Conservation (phyloP, 2,113 vertebrate species). For the Leucopsar rothschildi region DNA sequence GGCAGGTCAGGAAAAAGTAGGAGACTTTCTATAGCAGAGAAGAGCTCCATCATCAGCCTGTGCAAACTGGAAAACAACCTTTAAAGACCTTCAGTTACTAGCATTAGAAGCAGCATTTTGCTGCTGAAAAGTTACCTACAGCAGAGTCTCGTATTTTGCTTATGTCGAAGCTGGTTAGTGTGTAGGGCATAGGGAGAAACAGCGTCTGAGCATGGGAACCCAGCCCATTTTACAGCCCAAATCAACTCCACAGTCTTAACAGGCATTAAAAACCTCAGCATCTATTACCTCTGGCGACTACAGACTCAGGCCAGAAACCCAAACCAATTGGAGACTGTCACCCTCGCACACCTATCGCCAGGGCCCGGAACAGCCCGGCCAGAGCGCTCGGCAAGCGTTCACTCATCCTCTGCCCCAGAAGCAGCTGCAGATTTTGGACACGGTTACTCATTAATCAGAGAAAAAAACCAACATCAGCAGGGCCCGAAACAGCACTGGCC, state of each 20-base stretch:
- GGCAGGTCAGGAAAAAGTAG: not conserved
- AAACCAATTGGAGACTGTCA: accelerated
- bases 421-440: not conserved
- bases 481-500: not conserved
- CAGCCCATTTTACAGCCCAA: not conserved
- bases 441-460: not conserved
- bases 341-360: accelerated
- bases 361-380: not conserved
- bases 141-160: accelerated
- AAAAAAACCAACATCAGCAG: not conserved
- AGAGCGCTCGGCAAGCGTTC: not conserved
- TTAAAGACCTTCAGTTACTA: not conserved
- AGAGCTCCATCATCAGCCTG: not conserved
- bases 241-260: not conserved
- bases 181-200: accelerated
- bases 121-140: not conserved
- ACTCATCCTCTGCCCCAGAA: not conserved
- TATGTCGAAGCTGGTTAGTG: not conserved
- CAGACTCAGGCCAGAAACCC: not conserved
- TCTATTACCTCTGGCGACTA: too few relatives aligned
- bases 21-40: not conserved
- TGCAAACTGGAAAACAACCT: not conserved
- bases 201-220: accelerated
- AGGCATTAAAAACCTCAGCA: not conserved
- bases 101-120: accelerated